These are phyloP conservation scores for Drosophila antonietae DNA, from an alignment of 2,888 invertebrate species.

Conservation along the genomic window DNA sequence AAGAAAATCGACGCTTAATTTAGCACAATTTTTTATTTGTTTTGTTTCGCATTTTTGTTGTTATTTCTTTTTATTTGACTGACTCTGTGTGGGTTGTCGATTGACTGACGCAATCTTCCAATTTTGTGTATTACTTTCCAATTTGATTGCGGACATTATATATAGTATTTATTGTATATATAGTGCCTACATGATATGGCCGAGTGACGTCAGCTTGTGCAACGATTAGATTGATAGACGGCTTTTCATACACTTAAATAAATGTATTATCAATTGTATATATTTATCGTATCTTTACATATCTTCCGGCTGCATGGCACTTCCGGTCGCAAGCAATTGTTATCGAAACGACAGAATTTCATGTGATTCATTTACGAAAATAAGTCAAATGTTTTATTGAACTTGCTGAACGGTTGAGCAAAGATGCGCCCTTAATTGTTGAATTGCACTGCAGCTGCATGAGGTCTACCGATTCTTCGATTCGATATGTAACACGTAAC, in stretches of 20 bases:
- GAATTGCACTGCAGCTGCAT: background rate
- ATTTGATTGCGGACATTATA: conserved; percentile 52
- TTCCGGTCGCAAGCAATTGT: conserved; percentile 56
- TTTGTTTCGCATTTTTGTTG: conserved; percentile 31
- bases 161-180: conserved; percentile 7
- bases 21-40: conserved; percentile 53
- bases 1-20: conserved; percentile 48
- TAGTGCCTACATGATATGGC: conserved; percentile 9
- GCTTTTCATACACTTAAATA: background rate
- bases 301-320: conserved; percentile 47
- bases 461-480: background rate
- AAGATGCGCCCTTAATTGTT: conserved; percentile 34
- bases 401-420: conserved; percentile 10
- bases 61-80: conserved; percentile 26
- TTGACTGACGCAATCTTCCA: conserved; percentile 71
- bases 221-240: conserved; percentile 53
- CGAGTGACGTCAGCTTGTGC: conserved; percentile 43
- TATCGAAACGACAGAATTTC: conserved; percentile 32
- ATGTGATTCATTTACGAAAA: conserved; percentile 63
- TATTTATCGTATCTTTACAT: conserved; percentile 12
- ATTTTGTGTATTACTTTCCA: conserved; percentile 68
- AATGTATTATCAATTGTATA: conserved; percentile 2
- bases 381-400: conserved; percentile 64
- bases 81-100: conserved; percentile 55
- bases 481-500: background rate